These are phyloP conservation scores for Hetaerina titia DNA, from an alignment of 2,888 invertebrate genomes.

Conservation along the genomic window DNA sequence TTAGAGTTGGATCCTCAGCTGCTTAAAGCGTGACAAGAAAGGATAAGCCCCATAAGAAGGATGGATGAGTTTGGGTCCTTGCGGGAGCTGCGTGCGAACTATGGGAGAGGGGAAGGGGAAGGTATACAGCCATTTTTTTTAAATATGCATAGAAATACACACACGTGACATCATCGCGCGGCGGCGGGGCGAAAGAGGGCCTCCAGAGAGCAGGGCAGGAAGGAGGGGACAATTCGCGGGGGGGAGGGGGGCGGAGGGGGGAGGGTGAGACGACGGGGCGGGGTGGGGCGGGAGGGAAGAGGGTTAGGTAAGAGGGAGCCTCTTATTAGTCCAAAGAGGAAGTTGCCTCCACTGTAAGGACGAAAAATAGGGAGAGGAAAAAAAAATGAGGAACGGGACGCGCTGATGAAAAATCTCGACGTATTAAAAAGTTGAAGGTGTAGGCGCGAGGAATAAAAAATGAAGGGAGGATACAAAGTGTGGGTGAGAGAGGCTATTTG, in stretches of 20 bases:
- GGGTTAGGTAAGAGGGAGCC: neutral
- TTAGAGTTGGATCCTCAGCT: conserved; percentile 54
- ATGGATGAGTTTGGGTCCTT: conserved; percentile 49
- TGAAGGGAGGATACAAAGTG: conserved; percentile 13
- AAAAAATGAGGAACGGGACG: neutral
- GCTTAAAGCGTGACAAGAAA: conserved; percentile 62
- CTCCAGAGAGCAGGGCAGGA: neutral
- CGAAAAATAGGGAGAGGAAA: conserved; percentile 19
- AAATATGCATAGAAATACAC: conserved; percentile 28
- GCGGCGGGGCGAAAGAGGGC: neutral
- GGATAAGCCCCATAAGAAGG: conserved; percentile 63
- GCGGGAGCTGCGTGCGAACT: conserved; percentile 8
- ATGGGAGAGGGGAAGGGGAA: neutral
- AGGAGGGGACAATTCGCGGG: neutral
- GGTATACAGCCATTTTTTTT: neutral
- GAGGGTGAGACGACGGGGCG: neutral
- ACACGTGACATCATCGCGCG: conserved; percentile 13
- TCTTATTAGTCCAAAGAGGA: conserved; percentile 59
- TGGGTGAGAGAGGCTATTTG: conserved; percentile 21
- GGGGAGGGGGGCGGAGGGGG: neutral
- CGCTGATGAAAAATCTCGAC: conserved; percentile 61
- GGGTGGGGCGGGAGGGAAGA: neutral
- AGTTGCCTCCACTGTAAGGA: conserved; percentile 36
- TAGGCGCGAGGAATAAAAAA: conserved; percentile 15
- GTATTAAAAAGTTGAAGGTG: conserved; percentile 57